phyloP scores from a whole-genome alignment of 2,888 invertebrate genomes.

The Galerucella pusilla region DNA sequence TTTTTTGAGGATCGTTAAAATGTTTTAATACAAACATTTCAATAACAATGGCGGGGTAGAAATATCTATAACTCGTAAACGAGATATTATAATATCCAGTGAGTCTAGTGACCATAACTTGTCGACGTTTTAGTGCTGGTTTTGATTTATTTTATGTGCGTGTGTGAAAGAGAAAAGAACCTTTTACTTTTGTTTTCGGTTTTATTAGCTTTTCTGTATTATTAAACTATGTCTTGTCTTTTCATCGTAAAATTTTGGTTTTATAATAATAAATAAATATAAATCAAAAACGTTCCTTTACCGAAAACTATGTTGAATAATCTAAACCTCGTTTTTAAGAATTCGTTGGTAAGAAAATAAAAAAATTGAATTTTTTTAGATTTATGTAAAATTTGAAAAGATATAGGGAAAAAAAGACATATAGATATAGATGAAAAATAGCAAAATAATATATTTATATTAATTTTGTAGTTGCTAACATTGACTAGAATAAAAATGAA shows the following conservation, averaged over 20 bases:
- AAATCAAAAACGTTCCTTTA: not conserved
- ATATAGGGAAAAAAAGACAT: no score
- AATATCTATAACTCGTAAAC: slow-evolving; percentile 23
- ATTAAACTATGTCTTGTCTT: not conserved
- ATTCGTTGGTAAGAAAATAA: no score
- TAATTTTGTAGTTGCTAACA: no score
- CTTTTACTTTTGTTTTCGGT: slow-evolving; percentile 17
- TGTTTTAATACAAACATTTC: slow-evolving; percentile 32
- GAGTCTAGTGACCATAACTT: slow-evolving; percentile 33
- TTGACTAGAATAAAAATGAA: no score
- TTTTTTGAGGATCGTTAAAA: slow-evolving; percentile 21
- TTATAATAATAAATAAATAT: not conserved
- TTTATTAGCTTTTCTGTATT: slow-evolving; percentile 16
- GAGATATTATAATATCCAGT: slow-evolving; percentile 31
- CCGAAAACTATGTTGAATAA: not conserved
- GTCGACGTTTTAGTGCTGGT: slow-evolving; percentile 27
- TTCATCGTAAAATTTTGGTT: slow-evolving; percentile 11
- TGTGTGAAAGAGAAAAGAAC: slow-evolving; percentile 6
- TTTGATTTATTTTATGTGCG: slow-evolving; percentile 31
- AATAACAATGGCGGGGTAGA: slow-evolving; percentile 31
- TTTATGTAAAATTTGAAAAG: no score
- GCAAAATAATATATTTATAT: no score
- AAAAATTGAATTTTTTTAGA: no score
- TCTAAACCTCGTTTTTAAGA: no score
- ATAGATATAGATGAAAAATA: no score